phyloP scores from a whole-genome alignment of 2,888 invertebrate species.

The Notodonta dromedarius region DNA sequence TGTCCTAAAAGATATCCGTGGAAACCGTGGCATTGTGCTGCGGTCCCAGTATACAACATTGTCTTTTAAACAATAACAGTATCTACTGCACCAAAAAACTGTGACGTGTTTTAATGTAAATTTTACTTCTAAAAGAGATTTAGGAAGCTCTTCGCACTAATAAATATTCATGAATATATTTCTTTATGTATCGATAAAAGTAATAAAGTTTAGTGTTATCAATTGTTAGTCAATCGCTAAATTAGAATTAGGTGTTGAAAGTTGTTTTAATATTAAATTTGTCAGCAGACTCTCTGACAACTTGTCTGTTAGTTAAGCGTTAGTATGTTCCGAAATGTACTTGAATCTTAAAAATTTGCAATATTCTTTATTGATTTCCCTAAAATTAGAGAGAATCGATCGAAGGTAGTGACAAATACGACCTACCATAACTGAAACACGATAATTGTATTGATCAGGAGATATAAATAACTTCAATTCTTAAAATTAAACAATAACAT shows the following conservation, averaged over 20 bases:
- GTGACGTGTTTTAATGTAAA: background rate
- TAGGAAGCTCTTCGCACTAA: background rate
- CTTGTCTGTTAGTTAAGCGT: too few species aligned
- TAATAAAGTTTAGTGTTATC: constrained; percentile 17
- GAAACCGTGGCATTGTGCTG: constrained; percentile 52
- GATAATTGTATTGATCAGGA: too few species aligned
- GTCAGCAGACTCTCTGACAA: background rate
- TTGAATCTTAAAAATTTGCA: background rate
- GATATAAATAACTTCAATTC: too few species aligned
- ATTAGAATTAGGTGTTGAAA: constrained; percentile 10
- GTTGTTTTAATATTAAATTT: background rate
- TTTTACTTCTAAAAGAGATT: background rate
- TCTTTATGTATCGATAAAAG: background rate
- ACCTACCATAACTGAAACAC: too few species aligned
- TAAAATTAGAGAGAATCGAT: too few species aligned
- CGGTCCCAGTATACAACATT: constrained; percentile 54
- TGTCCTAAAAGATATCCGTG: constrained; percentile 60
- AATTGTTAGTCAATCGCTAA: constrained; percentile 16
- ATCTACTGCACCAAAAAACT: background rate
- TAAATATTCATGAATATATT: background rate
- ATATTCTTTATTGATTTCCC: background rate
- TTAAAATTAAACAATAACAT: too few species aligned
- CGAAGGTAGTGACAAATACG: too few species aligned
- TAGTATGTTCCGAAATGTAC: too few species aligned
- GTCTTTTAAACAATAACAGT: constrained; percentile 47